Base-by-base conservation (phyloP, 2,888 invertebrate genomes). In the Meandrusa payeni region DNA sequence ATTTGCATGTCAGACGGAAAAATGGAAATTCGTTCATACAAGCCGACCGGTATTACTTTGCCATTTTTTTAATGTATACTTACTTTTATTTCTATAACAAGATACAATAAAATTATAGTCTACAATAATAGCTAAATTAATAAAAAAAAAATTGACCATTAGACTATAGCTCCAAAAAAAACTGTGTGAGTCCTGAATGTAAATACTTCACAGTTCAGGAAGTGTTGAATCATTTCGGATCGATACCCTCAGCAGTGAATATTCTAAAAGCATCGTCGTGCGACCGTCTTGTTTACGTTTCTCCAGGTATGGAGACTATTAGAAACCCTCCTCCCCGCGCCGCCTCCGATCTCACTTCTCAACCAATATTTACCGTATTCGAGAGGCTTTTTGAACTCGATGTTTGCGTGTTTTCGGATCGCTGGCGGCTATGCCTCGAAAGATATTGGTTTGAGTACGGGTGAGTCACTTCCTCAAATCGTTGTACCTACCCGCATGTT, bases 261-360 rank as follows among this genome's bases (percentile, higher is more conserved):
- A 80, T 79, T 81, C 76, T 64, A 81, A 72, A 68, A 76, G 72
- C 60, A 69, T 70, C 73, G 74, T 64, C 65, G 60, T 74, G 74
- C 71, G 70, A 72, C 71, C 70, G 71, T 64, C 64, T 72, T 82
- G 78, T 83, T 85, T 83, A 77, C 70, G 68, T 67, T 75, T 72
- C 67, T 81, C 80, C 89, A 85, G 89, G 89, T 90, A 87, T 87
- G 81, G 89, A 88, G 90, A 78, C 86, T 85, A 85, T 85, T 86
- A 85, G 78, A 72, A 64, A 69, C 59, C 46, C 50, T 50, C 46
- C 46, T 50, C 45, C 50, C 47, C 57, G 50, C 50, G 59, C 53
- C 47, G 76, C 76, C 82, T 80, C 74, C 79, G 76, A 83, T 85
- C 81, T 82, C 82, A 80, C 82, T 82, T 81, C 86, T 85, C 78